Evolutionary conservation across 2,797 vertebrate species (phyloP).

Genomic region (Catamblyrhynchus diadema): DNA sequence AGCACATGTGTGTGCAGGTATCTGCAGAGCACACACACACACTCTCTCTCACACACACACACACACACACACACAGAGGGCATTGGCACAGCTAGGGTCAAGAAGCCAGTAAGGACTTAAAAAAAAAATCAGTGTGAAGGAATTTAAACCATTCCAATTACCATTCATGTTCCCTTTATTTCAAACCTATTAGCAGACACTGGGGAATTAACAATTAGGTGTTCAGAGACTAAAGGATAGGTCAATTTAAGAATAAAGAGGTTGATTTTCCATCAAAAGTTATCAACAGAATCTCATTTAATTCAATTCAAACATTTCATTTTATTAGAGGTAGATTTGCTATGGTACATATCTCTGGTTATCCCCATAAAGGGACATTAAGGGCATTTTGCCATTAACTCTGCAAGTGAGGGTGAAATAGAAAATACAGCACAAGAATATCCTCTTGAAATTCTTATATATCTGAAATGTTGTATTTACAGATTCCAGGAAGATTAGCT

Average conservation of each 20-base stretch:
- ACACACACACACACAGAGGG: background rate
- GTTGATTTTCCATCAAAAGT: constrained; percentile 10
- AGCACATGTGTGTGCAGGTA: fast-evolving
- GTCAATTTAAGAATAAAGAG: constrained; percentile 33
- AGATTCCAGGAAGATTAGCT: background rate
- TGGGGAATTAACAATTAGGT: constrained; percentile 1
- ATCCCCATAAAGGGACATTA: background rate
- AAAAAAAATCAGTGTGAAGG: background rate
- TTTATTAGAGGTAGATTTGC: background rate
- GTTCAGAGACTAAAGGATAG: background rate
- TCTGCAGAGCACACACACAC: background rate
- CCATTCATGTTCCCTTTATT: background rate
- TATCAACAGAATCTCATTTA: constrained; percentile 26
- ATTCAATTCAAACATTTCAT: constrained; percentile 11
- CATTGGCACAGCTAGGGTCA: background rate
- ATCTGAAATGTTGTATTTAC: background rate
- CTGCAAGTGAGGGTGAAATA: background rate
- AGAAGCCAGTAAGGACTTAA: background rate
- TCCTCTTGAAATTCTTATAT: background rate
- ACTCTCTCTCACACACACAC: no score
- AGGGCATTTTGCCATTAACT: background rate
- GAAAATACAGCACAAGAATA: background rate
- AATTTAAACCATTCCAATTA: background rate
- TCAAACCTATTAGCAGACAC: background rate
- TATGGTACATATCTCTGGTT: background rate